Evolutionary conservation across 2,797 vertebrate genomes (phyloP).

Genomic region (Dicrostonyx torquatus): DNA sequence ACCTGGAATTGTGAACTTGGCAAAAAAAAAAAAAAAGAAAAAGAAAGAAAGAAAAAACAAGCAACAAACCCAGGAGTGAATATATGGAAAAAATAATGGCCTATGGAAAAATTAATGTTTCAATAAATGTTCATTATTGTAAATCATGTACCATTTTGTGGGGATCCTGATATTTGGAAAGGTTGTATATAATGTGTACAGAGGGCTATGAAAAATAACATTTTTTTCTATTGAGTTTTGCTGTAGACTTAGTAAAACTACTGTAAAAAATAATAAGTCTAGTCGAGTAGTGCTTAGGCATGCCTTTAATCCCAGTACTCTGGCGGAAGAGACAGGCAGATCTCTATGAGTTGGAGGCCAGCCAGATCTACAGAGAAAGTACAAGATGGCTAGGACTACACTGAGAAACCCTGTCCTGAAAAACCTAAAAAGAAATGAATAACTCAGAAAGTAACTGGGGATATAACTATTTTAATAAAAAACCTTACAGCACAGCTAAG

Average conservation of each 20-base stretch:
- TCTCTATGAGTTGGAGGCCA: too few relatives aligned
- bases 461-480: not conserved
- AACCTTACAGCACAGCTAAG: not conserved
- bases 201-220: not conserved
- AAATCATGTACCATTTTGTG: too few relatives aligned
- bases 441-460: not conserved
- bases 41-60: too few relatives aligned
- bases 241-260: not conserved
- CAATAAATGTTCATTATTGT: rapidly evolving
- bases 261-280: not conserved
- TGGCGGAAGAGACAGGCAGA: too few relatives aligned
- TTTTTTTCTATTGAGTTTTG: not conserved
- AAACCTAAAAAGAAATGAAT: too few relatives aligned
- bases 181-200: not conserved
- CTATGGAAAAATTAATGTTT: not conserved
- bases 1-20: not conserved
- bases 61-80: not conserved
- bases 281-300: too few relatives aligned
- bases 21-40: too few relatives aligned
- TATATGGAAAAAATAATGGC: not conserved
- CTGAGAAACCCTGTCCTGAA: too few relatives aligned
- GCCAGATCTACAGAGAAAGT: too few relatives aligned
- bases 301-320: too few relatives aligned
- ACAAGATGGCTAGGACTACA: too few relatives aligned
- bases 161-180: too few relatives aligned